Evolutionary conservation across 2,888 invertebrate genomes (phyloP).

Genomic region (Agrochola macilenta): DNA sequence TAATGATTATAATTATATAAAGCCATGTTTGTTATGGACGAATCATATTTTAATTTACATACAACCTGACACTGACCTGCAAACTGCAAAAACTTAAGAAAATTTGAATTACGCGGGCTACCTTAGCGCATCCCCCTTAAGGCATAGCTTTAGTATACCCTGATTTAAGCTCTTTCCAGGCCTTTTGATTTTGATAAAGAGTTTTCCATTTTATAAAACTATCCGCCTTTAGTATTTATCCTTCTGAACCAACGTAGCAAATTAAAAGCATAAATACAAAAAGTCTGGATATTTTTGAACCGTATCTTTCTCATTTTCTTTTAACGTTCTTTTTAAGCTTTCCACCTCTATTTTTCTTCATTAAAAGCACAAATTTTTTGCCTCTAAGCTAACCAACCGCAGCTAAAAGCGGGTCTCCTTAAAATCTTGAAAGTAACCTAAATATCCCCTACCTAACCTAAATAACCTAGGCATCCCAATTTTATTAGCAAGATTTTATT

Average conservation of each 20-base stretch:
- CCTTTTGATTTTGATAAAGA: neutral
- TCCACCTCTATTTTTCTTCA: slow-evolving; percentile 31
- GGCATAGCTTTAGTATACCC: neutral
- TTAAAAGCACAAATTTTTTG: slow-evolving; percentile 29
- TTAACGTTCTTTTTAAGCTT: slow-evolving; percentile 24
- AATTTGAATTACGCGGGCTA: too few species aligned
- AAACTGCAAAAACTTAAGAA: too few species aligned
- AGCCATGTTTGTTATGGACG: too few species aligned
- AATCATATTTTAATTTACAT: too few species aligned
- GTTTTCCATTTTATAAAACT: neutral
- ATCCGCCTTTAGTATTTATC: neutral
- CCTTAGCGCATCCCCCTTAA: too few species aligned
- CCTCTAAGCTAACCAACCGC: slow-evolving; percentile 20
- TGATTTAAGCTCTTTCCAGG: neutral
- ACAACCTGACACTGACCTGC: too few species aligned
- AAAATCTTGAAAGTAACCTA: slow-evolving; percentile 23
- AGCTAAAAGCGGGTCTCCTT: slow-evolving; percentile 10
- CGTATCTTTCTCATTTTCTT: slow-evolving; percentile 24
- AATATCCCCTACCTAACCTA: slow-evolving; percentile 1
- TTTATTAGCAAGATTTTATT: slow-evolving; percentile 51
- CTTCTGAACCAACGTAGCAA: neutral
- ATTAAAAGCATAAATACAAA: slow-evolving; percentile 26
- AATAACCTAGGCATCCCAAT: slow-evolving; percentile 17
- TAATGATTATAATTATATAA: too few species aligned
- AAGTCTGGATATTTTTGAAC: slow-evolving; percentile 7